Base-by-base conservation (phyloP, 2,888 invertebrate species). In the Euzophera pinguis region DNA sequence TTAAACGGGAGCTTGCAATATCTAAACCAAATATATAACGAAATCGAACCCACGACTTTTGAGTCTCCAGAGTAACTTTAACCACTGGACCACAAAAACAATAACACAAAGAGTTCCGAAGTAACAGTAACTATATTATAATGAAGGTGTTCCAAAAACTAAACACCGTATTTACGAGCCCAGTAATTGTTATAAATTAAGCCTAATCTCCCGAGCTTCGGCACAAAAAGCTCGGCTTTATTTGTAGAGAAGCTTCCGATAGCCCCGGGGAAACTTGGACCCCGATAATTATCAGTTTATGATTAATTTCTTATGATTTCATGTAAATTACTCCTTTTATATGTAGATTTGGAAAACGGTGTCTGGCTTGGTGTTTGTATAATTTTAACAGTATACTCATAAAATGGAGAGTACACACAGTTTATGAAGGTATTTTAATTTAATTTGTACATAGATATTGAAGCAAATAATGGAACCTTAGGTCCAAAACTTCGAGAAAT, bases 121-220 rank as follows among this genome's bases (percentile, higher is more conserved):
- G 7, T 6, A 32, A n/a, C 10, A 22, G 9, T 1, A 42, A 5
- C 50, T 50, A 65, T 61, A 70, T 63, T 69, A 74, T 77, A 80
- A 81, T 82, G 71, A 77, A 83, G 82, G 79, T 79, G 82, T 83
- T 82, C 63, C 73, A 59, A 58, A 74, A 76, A 75, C 74, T 73
- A 82, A 79, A 69, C 70, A 72, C 75, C 72, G 73, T 76, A 74
- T 73, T 75, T 75, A 68, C 67, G 61, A 56, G 52, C 61, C 67
- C 69, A 74, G 81, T 83, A 81, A 84, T 84, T 81, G 78, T 79
- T 81, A 81, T 72, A 79, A 79, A 84, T 81, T 71, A 72, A 64
- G 71, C 63, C 56, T 77, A 75, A 77, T 73, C 52, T 59, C 58
- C 50, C 14, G 14, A 38, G 57, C 58, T 55, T 45, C 47, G 50